phyloP scores from a whole-genome alignment of 2,888 invertebrate species.

The Iphiclides podalirius region DNA sequence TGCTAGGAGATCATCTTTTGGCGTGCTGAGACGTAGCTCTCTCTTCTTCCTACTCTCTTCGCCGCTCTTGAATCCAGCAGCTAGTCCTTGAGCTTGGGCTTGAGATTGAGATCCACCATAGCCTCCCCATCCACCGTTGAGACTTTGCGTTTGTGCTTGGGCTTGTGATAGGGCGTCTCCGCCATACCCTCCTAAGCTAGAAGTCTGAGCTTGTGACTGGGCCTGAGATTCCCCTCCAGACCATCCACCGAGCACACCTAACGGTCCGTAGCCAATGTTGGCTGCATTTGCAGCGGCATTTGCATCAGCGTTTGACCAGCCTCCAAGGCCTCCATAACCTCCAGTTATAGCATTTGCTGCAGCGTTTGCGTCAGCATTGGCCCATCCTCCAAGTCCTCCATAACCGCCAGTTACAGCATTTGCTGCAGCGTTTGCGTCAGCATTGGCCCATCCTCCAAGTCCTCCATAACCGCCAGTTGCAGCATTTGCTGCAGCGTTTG shows the following conservation, averaged over 20 bases:
- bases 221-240: constrained; percentile 1
- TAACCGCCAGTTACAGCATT: constrained; percentile 8
- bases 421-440: constrained; percentile 8
- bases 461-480: constrained; percentile 17
- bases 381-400: constrained; percentile 10
- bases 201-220: constrained; percentile 22
- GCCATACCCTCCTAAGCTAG: constrained; percentile 24
- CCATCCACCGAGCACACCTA: too few species aligned
- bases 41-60: constrained; percentile 26
- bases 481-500: constrained; percentile 28
- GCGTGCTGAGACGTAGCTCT: background rate
- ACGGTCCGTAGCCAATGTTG: constrained; percentile 16
- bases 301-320: constrained; percentile 11
- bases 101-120: constrained; percentile 3
- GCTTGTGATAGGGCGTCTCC: constrained; percentile 16
- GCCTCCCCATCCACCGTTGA: constrained; percentile 12
- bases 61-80: constrained; percentile 20
- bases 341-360: constrained; percentile 16
- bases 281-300: background rate
- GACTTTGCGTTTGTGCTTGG: constrained; percentile 2
- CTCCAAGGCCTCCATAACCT: constrained; percentile 21
- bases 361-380: constrained; percentile 20
- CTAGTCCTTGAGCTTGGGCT: constrained; percentile 20
- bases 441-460: background rate
- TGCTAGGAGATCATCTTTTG: too few species aligned